Conservation (phyloP, 2,113 vertebrate species). For the Hystrix cristata region DNA sequence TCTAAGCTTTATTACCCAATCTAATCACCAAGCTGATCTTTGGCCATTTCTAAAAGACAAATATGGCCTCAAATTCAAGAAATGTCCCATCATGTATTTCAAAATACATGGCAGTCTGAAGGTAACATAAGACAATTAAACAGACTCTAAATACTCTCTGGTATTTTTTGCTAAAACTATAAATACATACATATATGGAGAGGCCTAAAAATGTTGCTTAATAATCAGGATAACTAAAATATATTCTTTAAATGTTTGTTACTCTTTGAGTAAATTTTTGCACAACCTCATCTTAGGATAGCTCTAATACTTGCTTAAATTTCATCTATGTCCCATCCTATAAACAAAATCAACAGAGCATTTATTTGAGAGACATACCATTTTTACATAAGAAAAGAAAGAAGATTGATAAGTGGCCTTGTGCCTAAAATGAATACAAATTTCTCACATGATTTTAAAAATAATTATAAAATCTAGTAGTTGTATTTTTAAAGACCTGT, state of each 20-base stretch:
- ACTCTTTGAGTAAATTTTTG: not conserved
- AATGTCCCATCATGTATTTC: not conserved
- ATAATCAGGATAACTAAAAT: slow-evolving; percentile 35
- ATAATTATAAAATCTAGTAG: slow-evolving; percentile 27
- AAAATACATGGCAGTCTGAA: not conserved
- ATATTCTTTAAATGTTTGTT: slow-evolving; percentile 19
- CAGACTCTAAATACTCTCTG: not conserved
- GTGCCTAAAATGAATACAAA: slow-evolving; percentile 15
- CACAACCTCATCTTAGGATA: not conserved
- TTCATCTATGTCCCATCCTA: slow-evolving; percentile 3
- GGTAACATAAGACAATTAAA: not conserved
- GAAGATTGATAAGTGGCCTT: not conserved
- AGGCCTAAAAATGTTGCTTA: slow-evolving; percentile 47
- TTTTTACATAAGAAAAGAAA: slow-evolving; percentile 41
- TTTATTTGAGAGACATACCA: not conserved
- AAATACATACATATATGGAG: not conserved
- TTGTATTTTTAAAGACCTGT: slow-evolving; percentile 22
- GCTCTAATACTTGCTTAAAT: slow-evolving; percentile 15
- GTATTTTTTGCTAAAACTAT: slow-evolving; percentile 19
- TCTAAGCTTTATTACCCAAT: slow-evolving; percentile 9
- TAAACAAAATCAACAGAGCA: slow-evolving; percentile 21
- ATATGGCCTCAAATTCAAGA: slow-evolving; percentile 42
- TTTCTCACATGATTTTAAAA: not conserved
- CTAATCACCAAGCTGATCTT: not conserved
- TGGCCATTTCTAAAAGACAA: slow-evolving; percentile 45